Base-by-base conservation (phyloP, 1,140 invertebrate species). In the Dermatophagoides farinae region DNA sequence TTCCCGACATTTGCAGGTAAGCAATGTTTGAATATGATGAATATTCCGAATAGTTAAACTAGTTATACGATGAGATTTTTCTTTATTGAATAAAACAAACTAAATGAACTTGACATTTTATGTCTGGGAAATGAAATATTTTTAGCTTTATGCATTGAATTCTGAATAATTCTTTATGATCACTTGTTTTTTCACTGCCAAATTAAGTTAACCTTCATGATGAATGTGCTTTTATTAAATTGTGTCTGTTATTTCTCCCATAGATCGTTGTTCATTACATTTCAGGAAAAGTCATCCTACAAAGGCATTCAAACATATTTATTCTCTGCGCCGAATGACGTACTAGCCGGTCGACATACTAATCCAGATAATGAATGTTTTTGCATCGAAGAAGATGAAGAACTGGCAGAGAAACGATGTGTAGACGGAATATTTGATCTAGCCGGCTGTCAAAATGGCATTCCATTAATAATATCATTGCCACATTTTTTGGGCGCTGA, bases 401-500 rank as follows among this genome's bases (percentile, higher is more conserved):
- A 51, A 14, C 16, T 59, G 20, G 40, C 43, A 10, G 50, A 52
- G 37, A 18, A 51, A 43, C 25, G 23, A 40, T 52, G 55, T 46
- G 11, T 51, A 6, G 18, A 63, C 47, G 64, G 64, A n/a, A 47
- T 65, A 6, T 57, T 52, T 18, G 60, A 61, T 18, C 20, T 62
- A 1, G 38, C 20, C 1, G 60, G 60, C 1, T 65, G 64, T 57
- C 46, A 63, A 44, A 14, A 49, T 12, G 83, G 88, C 71, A 88
- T 87, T 0, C 86, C 88, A 1, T 78, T 91, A 62, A 78, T 88
- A 69, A 71, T 92, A 22, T 89, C 86, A 50, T 89, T 88, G 74
- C 88, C 88, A 0, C 88, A 92, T 72, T 91, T 91, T 74, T 86
- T 88, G 68, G 71, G 88, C 64, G 87, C 84, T 0, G 84, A 90